Evolutionary conservation across 2,888 invertebrate species (phyloP), one percentile per base, ranked within the genome.

Genomic region (Caradrina clavipalpis): DNA sequence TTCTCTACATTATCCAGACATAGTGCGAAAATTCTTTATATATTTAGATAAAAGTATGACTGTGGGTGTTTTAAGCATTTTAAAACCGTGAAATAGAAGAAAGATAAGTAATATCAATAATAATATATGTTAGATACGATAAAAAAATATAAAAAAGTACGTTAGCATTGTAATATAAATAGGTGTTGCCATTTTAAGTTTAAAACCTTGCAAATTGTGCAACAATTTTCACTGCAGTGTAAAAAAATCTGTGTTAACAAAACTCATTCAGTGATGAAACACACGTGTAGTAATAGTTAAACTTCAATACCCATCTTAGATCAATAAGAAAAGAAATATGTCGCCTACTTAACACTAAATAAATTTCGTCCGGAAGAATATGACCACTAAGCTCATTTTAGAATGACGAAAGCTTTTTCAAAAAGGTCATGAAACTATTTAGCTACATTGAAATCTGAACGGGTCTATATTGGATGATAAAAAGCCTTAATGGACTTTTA

Each of bases 21-120:
- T 51, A 22, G 22, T 59, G 13, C 4, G 31, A 51, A 31, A 8
- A n/a, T 51, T 58, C 42, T 21, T 56, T 47, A 45, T 2, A 15
- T 45, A 42, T 56, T 74, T 56, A 68, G 4, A 64, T 58, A 55
- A 17, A 42, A 45, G 45, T 61, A n/a, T 49, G 63, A 26, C 26
- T 73, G 64, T 76, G 70, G 61, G 64, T 76, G 76, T 69, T 17
- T 61, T 49, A 79, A 76, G 80, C 83, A 64, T 75, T 66, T 22
- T 22, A 31, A 69, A 75, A 79, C 49, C 13, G 63, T 65, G 58
- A 56, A 61, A 56, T 47, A 65, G 13, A 65, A 53, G 26, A 74
- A 57, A 54, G 15, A 63, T 35, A 50, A 6, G 15, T 60, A 57
- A 19, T n/a, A n/a, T n/a, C n/a, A n/a, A n/a, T 42, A 42, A 26